These are phyloP conservation scores for Dendrocopos noguchii DNA, from an alignment of 2,113 vertebrate species.

Conservation along the genomic window DNA sequence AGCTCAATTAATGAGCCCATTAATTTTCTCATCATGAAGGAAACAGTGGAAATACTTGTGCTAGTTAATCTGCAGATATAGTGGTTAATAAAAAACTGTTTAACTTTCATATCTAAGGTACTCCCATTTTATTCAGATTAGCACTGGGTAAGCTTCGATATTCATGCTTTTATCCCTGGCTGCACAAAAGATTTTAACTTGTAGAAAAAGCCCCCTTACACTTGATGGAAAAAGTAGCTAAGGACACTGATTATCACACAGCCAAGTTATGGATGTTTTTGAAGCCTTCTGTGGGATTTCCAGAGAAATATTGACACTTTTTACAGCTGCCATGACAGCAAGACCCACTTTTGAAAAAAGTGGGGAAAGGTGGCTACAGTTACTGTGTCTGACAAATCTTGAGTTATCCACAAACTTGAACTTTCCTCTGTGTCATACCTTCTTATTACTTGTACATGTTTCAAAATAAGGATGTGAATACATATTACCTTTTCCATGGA, in stretches of 20 bases:
- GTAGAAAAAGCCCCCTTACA: not conserved
- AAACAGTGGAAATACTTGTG: not conserved
- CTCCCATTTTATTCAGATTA: not conserved
- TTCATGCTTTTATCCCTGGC: not conserved
- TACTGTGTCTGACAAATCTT: not conserved
- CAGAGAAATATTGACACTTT: not conserved
- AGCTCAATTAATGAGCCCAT: too few species aligned
- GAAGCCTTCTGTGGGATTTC: not conserved
- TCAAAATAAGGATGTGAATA: not conserved
- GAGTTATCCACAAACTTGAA: not conserved
- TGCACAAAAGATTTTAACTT: not conserved
- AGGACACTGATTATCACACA: not conserved
- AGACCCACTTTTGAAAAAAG: not conserved
- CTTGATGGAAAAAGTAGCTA: not conserved
- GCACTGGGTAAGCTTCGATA: not conserved
- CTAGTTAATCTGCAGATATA: not conserved
- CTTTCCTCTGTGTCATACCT: not conserved
- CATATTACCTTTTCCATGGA: not conserved
- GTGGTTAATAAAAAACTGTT: not conserved
- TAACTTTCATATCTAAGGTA: not conserved
- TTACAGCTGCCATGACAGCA: not conserved
- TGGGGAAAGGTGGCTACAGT: not conserved
- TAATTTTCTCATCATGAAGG: not conserved
- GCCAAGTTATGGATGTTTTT: not conserved
- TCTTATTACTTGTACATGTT: not conserved